Evolutionary conservation across 2,888 invertebrate species (phyloP).

Genomic region (Nycteola revayana): DNA sequence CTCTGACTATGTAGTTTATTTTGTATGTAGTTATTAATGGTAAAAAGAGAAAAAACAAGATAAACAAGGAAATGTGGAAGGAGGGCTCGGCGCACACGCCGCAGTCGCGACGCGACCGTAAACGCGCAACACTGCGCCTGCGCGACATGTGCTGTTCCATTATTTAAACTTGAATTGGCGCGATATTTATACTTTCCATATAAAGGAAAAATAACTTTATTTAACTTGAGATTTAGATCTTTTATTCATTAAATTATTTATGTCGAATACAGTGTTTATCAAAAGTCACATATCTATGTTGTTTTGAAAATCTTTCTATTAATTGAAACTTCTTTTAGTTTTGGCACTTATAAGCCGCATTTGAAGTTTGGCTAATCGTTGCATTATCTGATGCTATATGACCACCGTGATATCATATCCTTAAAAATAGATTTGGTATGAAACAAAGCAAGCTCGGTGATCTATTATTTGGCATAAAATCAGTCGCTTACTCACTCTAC

Average conservation of each 20-base stretch:
- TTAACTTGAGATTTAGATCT: no score
- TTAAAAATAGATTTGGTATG: slow-evolving; percentile 27
- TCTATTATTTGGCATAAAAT: slow-evolving; percentile 50
- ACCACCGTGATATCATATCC: slow-evolving; percentile 26
- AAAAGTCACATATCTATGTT: no score
- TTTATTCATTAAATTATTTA: not conserved
- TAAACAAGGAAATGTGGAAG: slow-evolving; percentile 31
- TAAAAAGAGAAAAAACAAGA: slow-evolving; percentile 32
- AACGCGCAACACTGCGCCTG: slow-evolving; percentile 48
- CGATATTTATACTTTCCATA: no score
- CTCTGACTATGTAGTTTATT: slow-evolving; percentile 22
- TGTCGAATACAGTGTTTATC: not conserved
- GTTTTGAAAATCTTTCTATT: no score
- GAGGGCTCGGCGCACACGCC: slow-evolving; percentile 29
- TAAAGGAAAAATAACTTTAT: no score
- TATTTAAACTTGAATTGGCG: slow-evolving; percentile 17
- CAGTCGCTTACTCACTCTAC: slow-evolving; percentile 39
- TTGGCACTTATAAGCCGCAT: no score
- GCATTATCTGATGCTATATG: slow-evolving; percentile 11
- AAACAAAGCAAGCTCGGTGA: slow-evolving; percentile 34
- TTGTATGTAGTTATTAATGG: slow-evolving; percentile 22
- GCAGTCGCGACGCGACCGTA: slow-evolving; percentile 54
- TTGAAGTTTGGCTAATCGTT: slow-evolving; percentile 3
- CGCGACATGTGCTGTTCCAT: slow-evolving; percentile 29
- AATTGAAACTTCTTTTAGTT: no score